A percentile compares a stretch with the other conserved stretches of the same genome.
phyloP scores from a whole-genome alignment of 2,888 invertebrate species.

The Deroplatys truncata region DNA sequence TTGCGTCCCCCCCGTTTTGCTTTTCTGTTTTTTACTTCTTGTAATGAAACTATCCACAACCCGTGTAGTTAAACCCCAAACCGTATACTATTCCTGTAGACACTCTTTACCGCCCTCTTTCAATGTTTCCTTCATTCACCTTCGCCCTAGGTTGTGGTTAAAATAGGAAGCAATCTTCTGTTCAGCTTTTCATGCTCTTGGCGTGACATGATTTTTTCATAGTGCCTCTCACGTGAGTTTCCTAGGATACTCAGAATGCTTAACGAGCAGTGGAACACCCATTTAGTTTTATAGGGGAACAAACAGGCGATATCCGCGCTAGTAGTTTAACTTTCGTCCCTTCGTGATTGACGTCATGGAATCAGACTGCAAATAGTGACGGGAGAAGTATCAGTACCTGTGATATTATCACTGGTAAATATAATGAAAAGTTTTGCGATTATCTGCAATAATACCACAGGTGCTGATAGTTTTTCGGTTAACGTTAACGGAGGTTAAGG shows the following conservation, averaged over 20 bases:
- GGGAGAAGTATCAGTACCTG: too few relatives aligned
- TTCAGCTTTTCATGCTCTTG: background rate
- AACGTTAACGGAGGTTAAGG: too few relatives aligned
- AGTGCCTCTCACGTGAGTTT: background rate
- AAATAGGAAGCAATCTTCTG: background rate
- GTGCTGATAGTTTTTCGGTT: too few relatives aligned
- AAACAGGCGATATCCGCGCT: background rate
- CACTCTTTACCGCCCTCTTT: background rate
- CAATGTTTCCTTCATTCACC: background rate
- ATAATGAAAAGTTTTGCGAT: too few relatives aligned
- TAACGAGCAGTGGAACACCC: background rate
- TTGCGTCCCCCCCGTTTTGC: too few relatives aligned
- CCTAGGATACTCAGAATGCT: background rate
- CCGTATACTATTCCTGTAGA: background rate
- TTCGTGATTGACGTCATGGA: too few relatives aligned
- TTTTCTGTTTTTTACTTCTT: background rate
- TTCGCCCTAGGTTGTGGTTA: background rate
- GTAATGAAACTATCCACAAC: background rate
- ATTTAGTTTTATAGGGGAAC: background rate
- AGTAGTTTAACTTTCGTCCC: too few relatives aligned
- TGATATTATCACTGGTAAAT: too few relatives aligned
- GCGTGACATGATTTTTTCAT: background rate
- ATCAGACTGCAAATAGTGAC: too few relatives aligned
- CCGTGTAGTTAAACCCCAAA: background rate
- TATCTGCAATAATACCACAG: too few relatives aligned